Percentiles rank a stretch among this genome's conserved stretches.
These are phyloP conservation scores for Caenorhabditis sp. DNA, from an alignment of 2,888 invertebrate genomes.

Conservation along the genomic window DNA sequence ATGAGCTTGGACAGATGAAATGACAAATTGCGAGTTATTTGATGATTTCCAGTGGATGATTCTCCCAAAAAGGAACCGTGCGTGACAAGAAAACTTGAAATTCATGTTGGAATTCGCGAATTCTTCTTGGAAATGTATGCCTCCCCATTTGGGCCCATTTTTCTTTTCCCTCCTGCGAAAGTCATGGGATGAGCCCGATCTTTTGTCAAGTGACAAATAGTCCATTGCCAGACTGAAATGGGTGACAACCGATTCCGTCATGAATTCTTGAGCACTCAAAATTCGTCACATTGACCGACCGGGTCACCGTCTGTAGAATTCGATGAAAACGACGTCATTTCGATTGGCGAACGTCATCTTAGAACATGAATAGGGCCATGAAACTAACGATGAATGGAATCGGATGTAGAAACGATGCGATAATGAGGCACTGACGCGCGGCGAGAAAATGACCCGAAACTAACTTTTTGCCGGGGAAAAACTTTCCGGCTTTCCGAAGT, in stretches of 20 bases:
- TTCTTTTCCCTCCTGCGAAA: constrained; percentile 8
- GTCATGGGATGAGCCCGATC: constrained; percentile 14
- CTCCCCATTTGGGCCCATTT: constrained; percentile 20
- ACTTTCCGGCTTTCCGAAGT: too few species aligned
- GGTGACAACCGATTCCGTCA: constrained; percentile 33
- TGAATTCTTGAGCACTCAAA: constrained; percentile 38
- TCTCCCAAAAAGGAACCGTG: neutral
- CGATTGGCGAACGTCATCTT: constrained; percentile 13
- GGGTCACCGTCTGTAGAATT: constrained; percentile 6
- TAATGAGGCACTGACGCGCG: constrained; percentile 7
- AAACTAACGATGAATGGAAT: constrained; percentile 3
- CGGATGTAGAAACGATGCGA: constrained; percentile 28
- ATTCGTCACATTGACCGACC: constrained; percentile 11
- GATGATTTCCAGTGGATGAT: neutral
- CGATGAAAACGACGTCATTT: constrained; percentile 12
- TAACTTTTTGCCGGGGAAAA: neutral
- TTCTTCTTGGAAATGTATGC: constrained; percentile 43
- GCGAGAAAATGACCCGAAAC: constrained; percentile 8
- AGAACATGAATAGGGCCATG: constrained; percentile 17
- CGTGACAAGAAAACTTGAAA: constrained; percentile 26
- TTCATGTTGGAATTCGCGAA: constrained; percentile 33
- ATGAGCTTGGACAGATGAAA: constrained; percentile 16
- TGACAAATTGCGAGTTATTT: constrained; percentile 22
- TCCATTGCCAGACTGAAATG: constrained; percentile 4
- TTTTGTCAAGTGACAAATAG: constrained; percentile 42